These are phyloP conservation scores for Scaptomyza hsui DNA, from an alignment of 1,140 invertebrate genomes.

Conservation along the genomic window DNA sequence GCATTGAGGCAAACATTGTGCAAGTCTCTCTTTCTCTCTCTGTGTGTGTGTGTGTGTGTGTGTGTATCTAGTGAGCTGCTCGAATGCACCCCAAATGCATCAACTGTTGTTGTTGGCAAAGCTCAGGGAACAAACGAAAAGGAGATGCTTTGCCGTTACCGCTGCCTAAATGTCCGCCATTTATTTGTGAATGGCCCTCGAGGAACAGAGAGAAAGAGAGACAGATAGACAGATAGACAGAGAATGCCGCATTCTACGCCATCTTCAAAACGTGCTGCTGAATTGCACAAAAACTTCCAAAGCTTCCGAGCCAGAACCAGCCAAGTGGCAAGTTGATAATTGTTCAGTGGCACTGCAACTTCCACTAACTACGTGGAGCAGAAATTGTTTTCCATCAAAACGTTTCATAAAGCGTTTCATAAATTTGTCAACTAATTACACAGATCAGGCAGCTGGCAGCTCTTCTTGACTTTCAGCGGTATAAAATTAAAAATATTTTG, in stretches of 20 bases:
- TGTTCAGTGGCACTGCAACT: slow-evolving; percentile 5
- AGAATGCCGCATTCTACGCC: slow-evolving; percentile 50
- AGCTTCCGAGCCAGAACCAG: slow-evolving; percentile 22
- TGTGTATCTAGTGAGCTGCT: slow-evolving; percentile 40
- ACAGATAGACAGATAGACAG: slow-evolving; percentile 39
- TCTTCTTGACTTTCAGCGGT: not conserved
- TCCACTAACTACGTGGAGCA: not conserved
- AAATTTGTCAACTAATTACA: slow-evolving; percentile 55
- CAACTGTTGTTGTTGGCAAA: slow-evolving; percentile 73
- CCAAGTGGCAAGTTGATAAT: slow-evolving; percentile 45
- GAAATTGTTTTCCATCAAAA: slow-evolving; percentile 52
- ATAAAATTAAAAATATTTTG: slow-evolving; percentile 17
- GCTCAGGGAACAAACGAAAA: slow-evolving; percentile 41
- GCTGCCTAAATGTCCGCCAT: slow-evolving; percentile 75
- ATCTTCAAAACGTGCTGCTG: slow-evolving; percentile 45
- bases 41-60: slow-evolving; percentile 14
- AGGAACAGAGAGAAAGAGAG: slow-evolving; percentile 26
- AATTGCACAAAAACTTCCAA: slow-evolving; percentile 36
- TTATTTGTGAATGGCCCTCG: slow-evolving; percentile 75
- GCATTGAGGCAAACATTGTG: slow-evolving; percentile 65
- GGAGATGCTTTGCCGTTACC: slow-evolving; percentile 32
- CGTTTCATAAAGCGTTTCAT: slow-evolving; percentile 27
- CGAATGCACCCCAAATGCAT: slow-evolving; percentile 49
- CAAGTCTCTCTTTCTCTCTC: slow-evolving; percentile 5
- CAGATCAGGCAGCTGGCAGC: slow-evolving; percentile 12